Evolutionary conservation across 2,888 invertebrate species (phyloP).

Genomic region (Busseola fusca): DNA sequence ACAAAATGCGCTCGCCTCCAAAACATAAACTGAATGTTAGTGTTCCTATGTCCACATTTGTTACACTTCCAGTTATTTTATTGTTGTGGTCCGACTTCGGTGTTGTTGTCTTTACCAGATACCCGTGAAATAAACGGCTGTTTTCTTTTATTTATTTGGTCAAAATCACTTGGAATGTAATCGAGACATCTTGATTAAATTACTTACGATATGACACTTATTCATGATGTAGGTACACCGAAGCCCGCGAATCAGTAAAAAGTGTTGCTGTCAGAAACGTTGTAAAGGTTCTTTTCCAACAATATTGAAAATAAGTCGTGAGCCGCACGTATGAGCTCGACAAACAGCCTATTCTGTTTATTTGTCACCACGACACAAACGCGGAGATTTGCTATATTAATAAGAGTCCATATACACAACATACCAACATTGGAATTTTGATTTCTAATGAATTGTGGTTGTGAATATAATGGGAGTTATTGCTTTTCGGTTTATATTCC

Average conservation of each 20-base stretch:
- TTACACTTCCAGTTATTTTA: constrained; percentile 44
- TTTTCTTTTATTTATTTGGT: background rate
- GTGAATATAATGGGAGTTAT: background rate
- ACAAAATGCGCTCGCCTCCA: constrained; percentile 48
- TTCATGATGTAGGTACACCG: background rate
- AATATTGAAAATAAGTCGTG: constrained; percentile 32
- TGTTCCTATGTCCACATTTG: constrained; percentile 49
- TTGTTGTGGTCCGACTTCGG: constrained; percentile 20
- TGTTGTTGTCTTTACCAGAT: constrained; percentile 41
- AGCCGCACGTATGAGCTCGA: constrained; percentile 18
- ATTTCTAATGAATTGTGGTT: background rate
- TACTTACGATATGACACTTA: background rate
- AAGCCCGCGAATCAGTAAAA: constrained; percentile 7
- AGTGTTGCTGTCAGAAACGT: constrained; percentile 13
- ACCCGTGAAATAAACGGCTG: constrained; percentile 8
- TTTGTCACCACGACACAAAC: constrained; percentile 25
- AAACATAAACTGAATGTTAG: constrained; percentile 54
- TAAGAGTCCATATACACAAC: background rate
- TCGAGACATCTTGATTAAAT: background rate
- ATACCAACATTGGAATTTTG: background rate
- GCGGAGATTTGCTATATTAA: constrained; percentile 15
- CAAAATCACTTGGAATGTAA: background rate
- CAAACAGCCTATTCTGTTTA: constrained; percentile 18
- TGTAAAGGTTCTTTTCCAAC: constrained; percentile 33
- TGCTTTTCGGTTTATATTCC: background rate